These are phyloP conservation scores for Apotomis turbidana DNA, from an alignment of 2,888 invertebrate species.

Conservation along the genomic window DNA sequence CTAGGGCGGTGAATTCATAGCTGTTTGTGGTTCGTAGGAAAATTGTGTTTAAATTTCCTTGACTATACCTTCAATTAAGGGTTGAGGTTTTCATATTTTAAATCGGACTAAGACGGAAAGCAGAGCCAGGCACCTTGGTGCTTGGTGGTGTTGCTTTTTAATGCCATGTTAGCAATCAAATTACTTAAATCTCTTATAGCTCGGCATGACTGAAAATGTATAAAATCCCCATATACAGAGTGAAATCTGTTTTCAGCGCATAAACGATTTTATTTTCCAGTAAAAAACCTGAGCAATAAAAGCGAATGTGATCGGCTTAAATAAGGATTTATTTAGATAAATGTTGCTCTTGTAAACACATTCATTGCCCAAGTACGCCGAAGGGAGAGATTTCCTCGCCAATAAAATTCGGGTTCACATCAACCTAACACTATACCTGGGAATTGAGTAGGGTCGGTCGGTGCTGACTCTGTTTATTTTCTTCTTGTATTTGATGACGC, in stretches of 20 bases:
- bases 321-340: slow-evolving; percentile 18
- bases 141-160: too few relatives aligned
- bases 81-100: too few relatives aligned
- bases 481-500: too few relatives aligned
- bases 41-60: too few relatives aligned
- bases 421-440: background rate
- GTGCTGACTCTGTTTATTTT: background rate
- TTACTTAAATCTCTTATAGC: too few relatives aligned
- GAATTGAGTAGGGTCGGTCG: background rate
- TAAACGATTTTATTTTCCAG: background rate
- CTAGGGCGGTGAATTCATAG: too few relatives aligned
- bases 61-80: too few relatives aligned
- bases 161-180: too few relatives aligned
- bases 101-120: too few relatives aligned
- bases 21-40: too few relatives aligned
- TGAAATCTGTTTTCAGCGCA: background rate
- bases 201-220: too few relatives aligned
- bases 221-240: background rate
- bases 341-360: slow-evolving; percentile 30
- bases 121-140: too few relatives aligned
- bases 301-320: slow-evolving; percentile 13
- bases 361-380: slow-evolving; percentile 26
- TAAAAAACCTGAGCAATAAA: slow-evolving; percentile 4
- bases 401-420: slow-evolving; percentile 7
- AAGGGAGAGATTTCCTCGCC: slow-evolving; percentile 32